A percentile compares a stretch with the other conserved stretches of the same genome.
Conservation (phyloP, 2,797 vertebrate genomes). For the Philypnodon macrostomus region DNA sequence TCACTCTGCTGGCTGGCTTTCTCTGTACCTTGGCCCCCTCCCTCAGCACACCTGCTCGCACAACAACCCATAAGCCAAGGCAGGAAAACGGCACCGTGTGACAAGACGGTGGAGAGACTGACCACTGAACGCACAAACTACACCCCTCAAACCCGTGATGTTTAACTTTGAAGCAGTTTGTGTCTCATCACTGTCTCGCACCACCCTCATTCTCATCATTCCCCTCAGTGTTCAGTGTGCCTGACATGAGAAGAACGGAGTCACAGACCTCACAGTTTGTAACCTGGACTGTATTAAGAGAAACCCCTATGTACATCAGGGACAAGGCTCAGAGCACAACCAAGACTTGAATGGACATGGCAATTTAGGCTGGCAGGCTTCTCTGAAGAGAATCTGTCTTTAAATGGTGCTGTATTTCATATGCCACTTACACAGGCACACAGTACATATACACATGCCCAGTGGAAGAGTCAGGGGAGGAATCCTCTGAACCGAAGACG, state of each 20-base stretch:
- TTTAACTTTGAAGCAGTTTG: slow-evolving; percentile 62
- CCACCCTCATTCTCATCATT: slow-evolving; percentile 51
- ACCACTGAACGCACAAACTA: slow-evolving; percentile 65
- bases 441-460: slow-evolving; percentile 35
- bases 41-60: slow-evolving; percentile 85
- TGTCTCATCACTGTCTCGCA: slow-evolving; percentile 61
- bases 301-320: slow-evolving; percentile 45
- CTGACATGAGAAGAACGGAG: slow-evolving; percentile 59
- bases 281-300: slow-evolving; percentile 33
- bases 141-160: slow-evolving; percentile 66
- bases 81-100: slow-evolving; percentile 92
- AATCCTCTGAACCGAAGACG: slow-evolving; percentile 40
- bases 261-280: too few relatives aligned
- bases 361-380: slow-evolving; percentile 62
- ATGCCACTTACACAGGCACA: slow-evolving; percentile 46
- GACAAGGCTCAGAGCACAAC: slow-evolving; percentile 53
- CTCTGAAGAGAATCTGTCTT: slow-evolving; percentile 69
- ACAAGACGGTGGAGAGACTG: slow-evolving; percentile 49
- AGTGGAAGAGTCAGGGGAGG: slow-evolving; percentile 44
- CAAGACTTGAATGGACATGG: slow-evolving; percentile 50
- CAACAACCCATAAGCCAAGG: slow-evolving; percentile 86
- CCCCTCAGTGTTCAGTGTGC: slow-evolving; percentile 69
- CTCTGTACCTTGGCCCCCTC: slow-evolving; percentile 92
- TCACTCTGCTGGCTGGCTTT: slow-evolving; percentile 91
- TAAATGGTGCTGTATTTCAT: slow-evolving; percentile 80